Percentiles rank a stretch among this genome's conserved stretches.
Conservation (phyloP, 2,888 invertebrate genomes). For the Drosophila macrospina region DNA sequence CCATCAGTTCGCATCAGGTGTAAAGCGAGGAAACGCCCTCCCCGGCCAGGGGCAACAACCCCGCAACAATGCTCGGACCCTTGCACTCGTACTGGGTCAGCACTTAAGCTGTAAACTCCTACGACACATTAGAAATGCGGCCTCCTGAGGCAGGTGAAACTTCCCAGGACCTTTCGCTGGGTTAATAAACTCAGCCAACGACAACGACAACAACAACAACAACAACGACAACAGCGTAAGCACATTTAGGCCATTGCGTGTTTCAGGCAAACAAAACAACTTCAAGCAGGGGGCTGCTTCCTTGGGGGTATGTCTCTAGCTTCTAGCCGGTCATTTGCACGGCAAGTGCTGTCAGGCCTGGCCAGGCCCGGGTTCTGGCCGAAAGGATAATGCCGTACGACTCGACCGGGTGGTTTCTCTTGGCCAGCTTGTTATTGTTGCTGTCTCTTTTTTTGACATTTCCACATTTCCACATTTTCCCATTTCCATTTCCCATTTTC, state of each 20-base stretch:
- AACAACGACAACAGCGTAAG: constrained; percentile 25
- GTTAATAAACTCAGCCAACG: constrained; percentile 73
- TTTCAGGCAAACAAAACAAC: constrained; percentile 52
- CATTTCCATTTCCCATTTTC: too few relatives aligned
- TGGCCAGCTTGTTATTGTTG: neutral
- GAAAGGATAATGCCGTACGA: constrained; percentile 29
- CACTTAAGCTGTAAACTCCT: constrained; percentile 1
- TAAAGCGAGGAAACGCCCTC: constrained; percentile 61
- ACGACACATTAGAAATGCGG: constrained; percentile 35
- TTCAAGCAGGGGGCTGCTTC: constrained; percentile 4
- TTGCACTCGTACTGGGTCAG: neutral
- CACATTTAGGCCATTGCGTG: constrained; percentile 80
- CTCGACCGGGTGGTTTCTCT: constrained; percentile 21
- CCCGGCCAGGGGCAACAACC: constrained; percentile 38
- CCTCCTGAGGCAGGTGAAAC: constrained; percentile 61
- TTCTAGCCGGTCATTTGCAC: constrained; percentile 64
- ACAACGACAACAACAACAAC: constrained; percentile 27
- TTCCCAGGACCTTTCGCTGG: constrained; percentile 46
- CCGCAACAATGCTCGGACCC: constrained; percentile 19
- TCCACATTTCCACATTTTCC: constrained; percentile 67
- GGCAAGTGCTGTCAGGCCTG: constrained; percentile 62
- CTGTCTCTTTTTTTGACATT: constrained; percentile 58
- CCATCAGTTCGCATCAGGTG: constrained; percentile 63
- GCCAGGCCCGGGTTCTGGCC: constrained; percentile 24
- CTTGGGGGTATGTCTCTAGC: constrained; percentile 18